Conservation (phyloP, 1,140 invertebrate species). For the Limonius californicus region DNA sequence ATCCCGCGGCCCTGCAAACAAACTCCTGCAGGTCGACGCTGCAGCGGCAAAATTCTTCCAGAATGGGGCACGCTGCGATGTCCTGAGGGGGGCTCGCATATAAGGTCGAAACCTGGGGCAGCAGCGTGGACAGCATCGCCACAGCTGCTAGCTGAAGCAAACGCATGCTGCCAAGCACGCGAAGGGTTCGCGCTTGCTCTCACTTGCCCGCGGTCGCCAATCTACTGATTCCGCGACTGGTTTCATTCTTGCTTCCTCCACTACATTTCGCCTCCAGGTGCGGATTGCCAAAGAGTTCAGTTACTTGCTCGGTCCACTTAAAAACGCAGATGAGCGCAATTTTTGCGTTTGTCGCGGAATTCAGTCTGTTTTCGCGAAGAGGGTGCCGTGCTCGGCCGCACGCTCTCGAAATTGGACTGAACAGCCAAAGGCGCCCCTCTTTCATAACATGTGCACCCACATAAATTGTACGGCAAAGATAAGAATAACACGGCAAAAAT, state of each 20-base stretch:
- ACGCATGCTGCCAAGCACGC: conserved; percentile 33
- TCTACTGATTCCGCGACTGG: conserved; percentile 27
- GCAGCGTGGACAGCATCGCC: conserved; percentile 26
- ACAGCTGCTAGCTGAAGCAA: conserved; percentile 33
- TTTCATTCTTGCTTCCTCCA: conserved; percentile 25
- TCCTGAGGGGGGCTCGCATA: conserved; percentile 31
- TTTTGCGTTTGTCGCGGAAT: not conserved
- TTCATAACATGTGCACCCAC: not conserved
- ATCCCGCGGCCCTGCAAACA: conserved; percentile 44
- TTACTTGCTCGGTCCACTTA: conserved; percentile 4
- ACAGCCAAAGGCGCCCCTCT: not conserved
- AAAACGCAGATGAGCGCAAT: not conserved
- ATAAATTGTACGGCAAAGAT: not conserved
- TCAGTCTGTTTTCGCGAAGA: not conserved
- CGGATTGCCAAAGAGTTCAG: conserved; percentile 19
- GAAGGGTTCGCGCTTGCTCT: conserved; percentile 27
- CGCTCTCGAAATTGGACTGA: not conserved
- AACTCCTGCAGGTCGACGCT: conserved; percentile 44
- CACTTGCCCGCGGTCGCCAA: conserved; percentile 28
- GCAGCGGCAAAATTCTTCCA: conserved; percentile 45
- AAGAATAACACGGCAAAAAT: not conserved
- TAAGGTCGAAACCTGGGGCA: conserved; percentile 16
- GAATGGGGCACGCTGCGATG: conserved; percentile 39
- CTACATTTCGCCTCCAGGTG: conserved; percentile 20
- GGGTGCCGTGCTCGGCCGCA: not conserved